Evolutionary conservation across 2,888 invertebrate species (phyloP).

Genomic region (Sphinx pinastri): DNA sequence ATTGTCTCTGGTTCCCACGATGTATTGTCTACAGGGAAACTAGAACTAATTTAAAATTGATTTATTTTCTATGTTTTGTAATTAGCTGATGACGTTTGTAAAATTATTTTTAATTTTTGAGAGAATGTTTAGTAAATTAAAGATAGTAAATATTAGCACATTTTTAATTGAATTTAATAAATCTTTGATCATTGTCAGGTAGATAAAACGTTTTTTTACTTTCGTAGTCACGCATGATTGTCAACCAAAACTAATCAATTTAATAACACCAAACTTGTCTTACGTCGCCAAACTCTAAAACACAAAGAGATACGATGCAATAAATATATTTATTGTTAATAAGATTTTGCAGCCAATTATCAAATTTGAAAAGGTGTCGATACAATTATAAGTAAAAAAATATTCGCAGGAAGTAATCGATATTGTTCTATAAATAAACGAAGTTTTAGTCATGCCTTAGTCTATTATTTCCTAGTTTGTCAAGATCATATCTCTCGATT

Average conservation of each 20-base stretch:
- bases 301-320: not conserved
- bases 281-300: not conserved
- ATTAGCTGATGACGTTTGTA: not conserved
- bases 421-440: constrained; percentile 50
- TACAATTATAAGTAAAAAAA: constrained; percentile 6
- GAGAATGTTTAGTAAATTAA: not conserved
- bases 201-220: too few relatives aligned
- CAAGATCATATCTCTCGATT: constrained; percentile 50
- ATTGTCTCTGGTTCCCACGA: constrained; percentile 70
- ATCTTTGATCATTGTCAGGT: not conserved
- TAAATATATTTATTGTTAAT: too few relatives aligned
- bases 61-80: constrained; percentile 52
- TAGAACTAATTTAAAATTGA: constrained; percentile 53
- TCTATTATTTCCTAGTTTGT: constrained; percentile 56
- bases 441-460: constrained; percentile 46
- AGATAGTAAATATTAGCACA: not conserved
- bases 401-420: constrained; percentile 54
- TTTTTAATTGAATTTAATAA: not conserved
- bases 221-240: too few relatives aligned
- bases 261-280: not conserved
- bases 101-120: too few relatives aligned
- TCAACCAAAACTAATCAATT: not conserved
- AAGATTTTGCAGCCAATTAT: constrained; percentile 1
- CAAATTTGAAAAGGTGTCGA: constrained; percentile 1
- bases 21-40: constrained; percentile 48